Conservation (phyloP, 2,888 invertebrate species). For the Petrophora chlorosata region DNA sequence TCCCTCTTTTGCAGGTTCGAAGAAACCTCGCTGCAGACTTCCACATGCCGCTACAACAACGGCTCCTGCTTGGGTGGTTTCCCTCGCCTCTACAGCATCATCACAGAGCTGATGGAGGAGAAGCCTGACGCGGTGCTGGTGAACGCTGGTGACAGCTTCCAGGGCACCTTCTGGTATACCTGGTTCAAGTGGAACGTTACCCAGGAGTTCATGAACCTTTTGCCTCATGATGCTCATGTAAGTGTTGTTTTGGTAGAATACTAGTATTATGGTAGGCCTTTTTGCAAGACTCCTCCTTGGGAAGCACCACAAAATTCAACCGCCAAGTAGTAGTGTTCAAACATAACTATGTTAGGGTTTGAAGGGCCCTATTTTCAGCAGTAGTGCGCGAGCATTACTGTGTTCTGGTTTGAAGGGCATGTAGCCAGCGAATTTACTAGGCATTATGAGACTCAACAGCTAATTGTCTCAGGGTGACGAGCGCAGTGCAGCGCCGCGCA, state of each 20-base stretch:
- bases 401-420: no score
- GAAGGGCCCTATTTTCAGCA: no score
- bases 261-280: no score
- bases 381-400: no score
- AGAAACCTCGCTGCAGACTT: slow-evolving; percentile 82
- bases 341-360: no score
- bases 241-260: slow-evolving; percentile 45
- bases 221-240: slow-evolving; percentile 91
- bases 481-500: no score
- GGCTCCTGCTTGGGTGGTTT: slow-evolving; percentile 87
- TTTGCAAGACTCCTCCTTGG: no score
- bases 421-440: no score
- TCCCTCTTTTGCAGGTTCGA: slow-evolving; percentile 79
- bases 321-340: no score
- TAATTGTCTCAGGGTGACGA: no score
- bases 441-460: no score
- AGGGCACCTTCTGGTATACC: slow-evolving; percentile 93
- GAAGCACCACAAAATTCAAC: no score
- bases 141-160: slow-evolving; percentile 93
- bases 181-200: slow-evolving; percentile 90
- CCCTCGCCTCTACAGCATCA: slow-evolving; percentile 85
- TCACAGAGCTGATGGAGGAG: slow-evolving; percentile 69
- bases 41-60: slow-evolving; percentile 80
- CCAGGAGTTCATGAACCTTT: slow-evolving; percentile 88
- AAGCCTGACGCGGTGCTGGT: slow-evolving; percentile 87